Evolutionary conservation across 1,140 invertebrate genomes (phyloP).

Genomic region (Mycetomoellerius zeteki): DNA sequence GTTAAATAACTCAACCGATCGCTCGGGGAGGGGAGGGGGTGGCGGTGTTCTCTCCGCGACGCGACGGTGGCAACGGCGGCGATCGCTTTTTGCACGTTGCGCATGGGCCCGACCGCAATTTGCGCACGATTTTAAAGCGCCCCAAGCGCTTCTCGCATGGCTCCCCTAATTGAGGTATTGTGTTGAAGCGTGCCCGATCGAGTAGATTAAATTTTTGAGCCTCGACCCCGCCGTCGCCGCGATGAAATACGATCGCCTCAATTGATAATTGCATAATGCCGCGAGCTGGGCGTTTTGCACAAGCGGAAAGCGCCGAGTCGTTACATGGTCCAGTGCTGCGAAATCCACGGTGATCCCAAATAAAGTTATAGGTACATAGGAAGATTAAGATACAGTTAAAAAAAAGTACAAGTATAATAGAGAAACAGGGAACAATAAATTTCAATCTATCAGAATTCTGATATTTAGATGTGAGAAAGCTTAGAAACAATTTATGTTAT

Average conservation of each 20-base stretch:
- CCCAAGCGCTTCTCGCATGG: constrained; percentile 46
- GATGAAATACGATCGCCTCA: constrained; percentile 42
- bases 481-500: no score
- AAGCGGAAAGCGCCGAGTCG: neutral
- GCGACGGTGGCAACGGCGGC: neutral
- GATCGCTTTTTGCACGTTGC: constrained; percentile 63
- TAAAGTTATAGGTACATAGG: no score
- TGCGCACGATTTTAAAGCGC: constrained; percentile 39
- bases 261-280: constrained; percentile 56
- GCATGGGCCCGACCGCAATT: constrained; percentile 33
- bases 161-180: constrained; percentile 53
- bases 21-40: neutral
- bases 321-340: neutral
- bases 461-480: no score
- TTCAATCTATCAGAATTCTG: no score
- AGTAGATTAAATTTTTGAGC: constrained; percentile 51
- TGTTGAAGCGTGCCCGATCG: constrained; percentile 51
- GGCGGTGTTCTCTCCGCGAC: no score
- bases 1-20: constrained; percentile 67
- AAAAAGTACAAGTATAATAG: no score
- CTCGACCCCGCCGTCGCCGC: constrained; percentile 33
- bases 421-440: no score
- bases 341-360: neutral
- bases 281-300: constrained; percentile 14
- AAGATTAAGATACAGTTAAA: no score